phyloP scores from a whole-genome alignment of 2,113 vertebrate species.

The Thermophis baileyi region DNA sequence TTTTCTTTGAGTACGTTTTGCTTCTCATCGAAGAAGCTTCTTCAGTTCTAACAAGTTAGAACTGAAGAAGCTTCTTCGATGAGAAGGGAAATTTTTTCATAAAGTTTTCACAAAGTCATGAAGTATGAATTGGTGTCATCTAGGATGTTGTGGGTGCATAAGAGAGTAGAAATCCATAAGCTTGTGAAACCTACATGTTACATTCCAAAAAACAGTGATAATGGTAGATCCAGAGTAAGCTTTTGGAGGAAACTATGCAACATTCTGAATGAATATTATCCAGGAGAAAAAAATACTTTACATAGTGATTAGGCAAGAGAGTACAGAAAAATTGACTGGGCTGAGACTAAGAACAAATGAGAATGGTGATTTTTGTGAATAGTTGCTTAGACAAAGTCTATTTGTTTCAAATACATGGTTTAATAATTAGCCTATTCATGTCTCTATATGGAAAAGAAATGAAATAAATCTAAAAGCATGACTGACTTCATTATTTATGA shows the following conservation, averaged over 20 bases:
- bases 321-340: background rate
- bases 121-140: background rate
- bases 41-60: no score
- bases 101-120: background rate
- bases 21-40: no score
- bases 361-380: background rate
- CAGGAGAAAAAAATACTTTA: background rate
- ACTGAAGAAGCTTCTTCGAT: no score
- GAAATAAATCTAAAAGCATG: background rate
- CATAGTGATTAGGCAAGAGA: background rate
- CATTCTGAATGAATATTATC: background rate
- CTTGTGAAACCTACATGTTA: background rate
- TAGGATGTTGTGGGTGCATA: background rate
- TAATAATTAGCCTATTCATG: background rate
- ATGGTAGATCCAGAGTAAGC: background rate
- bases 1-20: no score
- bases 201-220: background rate
- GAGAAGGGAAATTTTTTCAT: background rate
- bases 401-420: background rate
- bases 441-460: background rate
- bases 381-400: background rate
- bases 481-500: background rate
- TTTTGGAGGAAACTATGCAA: background rate
- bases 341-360: background rate
- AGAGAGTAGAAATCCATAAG: background rate